Percentiles rank a stretch among this genome's conserved stretches.
These are phyloP conservation scores for Strix occidentalis DNA, from an alignment of 2,797 vertebrate genomes.

Conservation along the genomic window DNA sequence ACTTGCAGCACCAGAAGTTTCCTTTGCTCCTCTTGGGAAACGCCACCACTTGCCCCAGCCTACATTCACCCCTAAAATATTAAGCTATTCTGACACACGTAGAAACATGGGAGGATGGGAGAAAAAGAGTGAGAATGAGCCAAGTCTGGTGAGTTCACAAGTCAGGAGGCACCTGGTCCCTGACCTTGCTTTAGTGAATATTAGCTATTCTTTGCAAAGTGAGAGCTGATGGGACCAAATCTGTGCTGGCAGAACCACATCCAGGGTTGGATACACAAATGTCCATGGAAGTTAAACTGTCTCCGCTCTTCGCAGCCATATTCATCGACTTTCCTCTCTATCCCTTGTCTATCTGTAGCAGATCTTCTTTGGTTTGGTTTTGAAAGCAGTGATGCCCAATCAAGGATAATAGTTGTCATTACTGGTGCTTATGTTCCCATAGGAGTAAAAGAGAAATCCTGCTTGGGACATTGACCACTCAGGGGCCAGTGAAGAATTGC, in stretches of 20 bases:
- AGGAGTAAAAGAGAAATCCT: background rate
- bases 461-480: background rate
- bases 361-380: background rate
- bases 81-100: background rate
- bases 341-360: background rate
- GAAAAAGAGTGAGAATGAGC: background rate
- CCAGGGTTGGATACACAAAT: background rate
- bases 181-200: background rate
- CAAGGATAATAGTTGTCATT: background rate
- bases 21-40: background rate
- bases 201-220: background rate
- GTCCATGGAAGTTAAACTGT: background rate
- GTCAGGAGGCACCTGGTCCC: background rate
- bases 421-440: background rate
- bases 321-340: background rate
- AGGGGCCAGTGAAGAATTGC: background rate
- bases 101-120: background rate
- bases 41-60: background rate
- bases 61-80: background rate
- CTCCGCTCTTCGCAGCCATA: background rate
- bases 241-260: background rate
- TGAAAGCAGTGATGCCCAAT: background rate
- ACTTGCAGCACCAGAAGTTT: background rate
- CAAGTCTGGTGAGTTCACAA: accelerated
- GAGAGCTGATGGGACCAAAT: background rate